Evolutionary conservation across 1,140 invertebrate genomes (phyloP).

Genomic region (Temnothorax nylanderi): DNA sequence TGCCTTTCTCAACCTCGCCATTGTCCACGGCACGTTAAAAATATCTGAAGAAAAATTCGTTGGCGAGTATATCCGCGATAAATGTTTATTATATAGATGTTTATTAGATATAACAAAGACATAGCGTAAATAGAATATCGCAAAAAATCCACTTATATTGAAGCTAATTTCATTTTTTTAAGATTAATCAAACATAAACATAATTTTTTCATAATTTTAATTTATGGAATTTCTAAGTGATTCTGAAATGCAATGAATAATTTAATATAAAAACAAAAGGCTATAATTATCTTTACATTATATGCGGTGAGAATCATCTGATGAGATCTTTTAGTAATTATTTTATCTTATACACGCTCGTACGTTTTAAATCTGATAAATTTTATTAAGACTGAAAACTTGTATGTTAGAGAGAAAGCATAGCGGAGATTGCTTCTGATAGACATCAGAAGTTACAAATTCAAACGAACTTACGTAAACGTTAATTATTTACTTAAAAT

Average conservation of each 20-base stretch:
- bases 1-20: not conserved
- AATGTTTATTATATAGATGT: slow-evolving; percentile 2
- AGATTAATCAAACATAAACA: slow-evolving; percentile 3
- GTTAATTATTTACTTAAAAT: slow-evolving; percentile 37
- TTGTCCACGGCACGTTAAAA: not conserved
- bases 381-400: slow-evolving; percentile 16
- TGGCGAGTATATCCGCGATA: not conserved
- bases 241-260: not conserved
- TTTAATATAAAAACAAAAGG: not conserved
- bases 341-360: not conserved
- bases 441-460: not conserved
- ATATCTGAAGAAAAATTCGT: not conserved
- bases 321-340: not conserved
- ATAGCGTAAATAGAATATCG: not conserved
- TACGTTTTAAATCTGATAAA: not conserved
- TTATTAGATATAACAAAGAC: not conserved
- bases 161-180: not conserved
- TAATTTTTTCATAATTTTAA: slow-evolving; percentile 20
- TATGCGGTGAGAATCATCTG: not conserved
- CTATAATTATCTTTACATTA: not conserved
- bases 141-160: not conserved
- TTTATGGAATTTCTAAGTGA: not conserved
- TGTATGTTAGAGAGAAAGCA: not conserved
- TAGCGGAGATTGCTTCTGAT: not conserved
- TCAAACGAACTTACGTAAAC: not conserved